phyloP scores from a whole-genome alignment of 2,888 invertebrate genomes.

The Seira sanloemensis region DNA sequence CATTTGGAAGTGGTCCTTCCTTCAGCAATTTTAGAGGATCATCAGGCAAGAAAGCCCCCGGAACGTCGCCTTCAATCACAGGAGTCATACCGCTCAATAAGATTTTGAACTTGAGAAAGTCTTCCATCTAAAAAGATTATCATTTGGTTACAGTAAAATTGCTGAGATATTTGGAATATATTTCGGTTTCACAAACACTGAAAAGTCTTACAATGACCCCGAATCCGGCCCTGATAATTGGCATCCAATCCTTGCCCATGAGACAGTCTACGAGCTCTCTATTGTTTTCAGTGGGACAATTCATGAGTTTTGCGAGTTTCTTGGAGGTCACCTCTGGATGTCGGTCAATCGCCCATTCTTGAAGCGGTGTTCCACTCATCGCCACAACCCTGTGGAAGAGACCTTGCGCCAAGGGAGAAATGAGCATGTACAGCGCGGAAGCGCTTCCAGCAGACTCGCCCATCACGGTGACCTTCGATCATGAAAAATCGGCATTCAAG shows the following conservation, averaged over 20 bases:
- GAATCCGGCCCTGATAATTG: slow-evolving; percentile 13
- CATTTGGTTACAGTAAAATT: background rate
- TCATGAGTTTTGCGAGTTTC: slow-evolving; percentile 18
- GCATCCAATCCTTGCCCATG: slow-evolving; percentile 25
- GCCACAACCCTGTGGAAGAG: slow-evolving; percentile 51
- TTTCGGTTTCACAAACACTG: too few relatives aligned
- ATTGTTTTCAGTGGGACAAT: slow-evolving; percentile 25
- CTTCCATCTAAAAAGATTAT: slow-evolving; percentile 25
- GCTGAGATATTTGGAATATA: background rate
- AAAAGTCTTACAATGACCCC: slow-evolving; percentile 39
- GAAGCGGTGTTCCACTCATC: slow-evolving; percentile 58
- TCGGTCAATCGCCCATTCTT: slow-evolving; percentile 67
- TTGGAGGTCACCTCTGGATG: slow-evolving; percentile 27
- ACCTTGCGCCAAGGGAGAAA: slow-evolving; percentile 64
- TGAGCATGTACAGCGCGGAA: slow-evolving; percentile 38
- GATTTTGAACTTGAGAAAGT: slow-evolving; percentile 38
- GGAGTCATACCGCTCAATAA: slow-evolving; percentile 47
- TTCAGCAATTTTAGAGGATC: slow-evolving; percentile 59
- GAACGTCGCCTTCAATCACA: slow-evolving; percentile 58
- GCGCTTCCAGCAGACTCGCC: slow-evolving; percentile 40
- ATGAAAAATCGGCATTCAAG: slow-evolving; percentile 7
- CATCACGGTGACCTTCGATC: slow-evolving; percentile 31
- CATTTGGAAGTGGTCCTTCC: slow-evolving; percentile 44
- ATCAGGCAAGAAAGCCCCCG: slow-evolving; percentile 63
- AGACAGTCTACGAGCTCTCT: slow-evolving; percentile 23